Conservation (phyloP, 1,140 invertebrate species). For the Halyomorpha halys region DNA sequence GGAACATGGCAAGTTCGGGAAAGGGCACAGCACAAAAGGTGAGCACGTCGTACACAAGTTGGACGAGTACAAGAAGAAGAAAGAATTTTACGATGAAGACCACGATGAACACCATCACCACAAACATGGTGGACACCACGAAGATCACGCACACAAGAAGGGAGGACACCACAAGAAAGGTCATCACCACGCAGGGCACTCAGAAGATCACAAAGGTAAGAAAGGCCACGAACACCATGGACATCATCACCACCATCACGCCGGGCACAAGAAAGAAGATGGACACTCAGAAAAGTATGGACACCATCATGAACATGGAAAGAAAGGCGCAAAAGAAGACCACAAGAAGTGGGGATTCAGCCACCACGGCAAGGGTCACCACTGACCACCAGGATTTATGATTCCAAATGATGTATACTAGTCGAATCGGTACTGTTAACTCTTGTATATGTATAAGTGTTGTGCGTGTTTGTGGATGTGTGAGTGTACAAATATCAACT, state of each 20-base stretch:
- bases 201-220: conserved; percentile 49
- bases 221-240: conserved; percentile 51
- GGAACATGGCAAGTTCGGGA: conserved; percentile 49
- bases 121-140: conserved; percentile 48
- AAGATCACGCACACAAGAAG: conserved; percentile 51
- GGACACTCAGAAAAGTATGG: conserved; percentile 55
- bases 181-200: conserved; percentile 53
- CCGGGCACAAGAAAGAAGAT: conserved; percentile 54
- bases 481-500: too few relatives aligned
- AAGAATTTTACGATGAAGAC: conserved; percentile 55
- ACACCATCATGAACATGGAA: conserved; percentile 51
- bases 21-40: conserved; percentile 51
- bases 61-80: conserved; percentile 60
- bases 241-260: conserved; percentile 46
- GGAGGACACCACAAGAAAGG: conserved; percentile 64
- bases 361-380: neutral
- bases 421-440: neutral
- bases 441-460: neutral
- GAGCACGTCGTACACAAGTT: conserved; percentile 57
- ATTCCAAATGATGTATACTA: neutral
- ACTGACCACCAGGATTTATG: conserved; percentile 10
- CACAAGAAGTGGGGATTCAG: conserved; percentile 53
- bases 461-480: neutral
- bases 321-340: conserved; percentile 53
- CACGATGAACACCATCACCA: conserved; percentile 50